Evolutionary conservation across 2,888 invertebrate genomes (phyloP).

Genomic region (Smittia aterrima): DNA sequence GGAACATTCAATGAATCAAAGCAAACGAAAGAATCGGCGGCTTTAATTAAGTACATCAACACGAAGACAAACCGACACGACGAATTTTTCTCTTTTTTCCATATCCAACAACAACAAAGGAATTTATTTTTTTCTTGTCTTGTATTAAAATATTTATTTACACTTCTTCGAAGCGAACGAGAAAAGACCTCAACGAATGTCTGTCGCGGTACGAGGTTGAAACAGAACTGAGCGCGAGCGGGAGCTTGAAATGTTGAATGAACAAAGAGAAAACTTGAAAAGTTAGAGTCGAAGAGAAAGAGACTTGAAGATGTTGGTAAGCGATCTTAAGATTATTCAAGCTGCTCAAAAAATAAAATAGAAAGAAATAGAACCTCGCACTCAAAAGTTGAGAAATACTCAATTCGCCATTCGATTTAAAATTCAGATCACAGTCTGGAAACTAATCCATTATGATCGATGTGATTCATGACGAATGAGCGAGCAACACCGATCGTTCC

Average conservation of each 20-base stretch:
- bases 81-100: not conserved
- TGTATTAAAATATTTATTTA: not conserved
- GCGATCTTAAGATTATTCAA: not conserved
- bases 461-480: not conserved
- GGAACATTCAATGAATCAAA: not conserved
- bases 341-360: not conserved
- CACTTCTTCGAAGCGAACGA: not conserved
- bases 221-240: not conserved
- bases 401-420: too few relatives aligned
- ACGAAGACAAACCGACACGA: slow-evolving; percentile 15
- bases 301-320: not conserved
- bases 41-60: slow-evolving; percentile 18
- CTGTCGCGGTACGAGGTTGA: not conserved
- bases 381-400: too few relatives aligned
- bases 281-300: not conserved
- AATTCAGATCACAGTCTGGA: not conserved
- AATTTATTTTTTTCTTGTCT: not conserved
- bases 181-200: not conserved
- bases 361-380: too few relatives aligned
- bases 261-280: not conserved
- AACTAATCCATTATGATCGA: not conserved
- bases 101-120: not conserved
- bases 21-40: not conserved
- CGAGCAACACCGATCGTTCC: not conserved
- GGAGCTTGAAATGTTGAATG: not conserved